These are phyloP conservation scores for Antennarius striatus DNA, from an alignment of 2,113 vertebrate genomes.

Conservation along the genomic window DNA sequence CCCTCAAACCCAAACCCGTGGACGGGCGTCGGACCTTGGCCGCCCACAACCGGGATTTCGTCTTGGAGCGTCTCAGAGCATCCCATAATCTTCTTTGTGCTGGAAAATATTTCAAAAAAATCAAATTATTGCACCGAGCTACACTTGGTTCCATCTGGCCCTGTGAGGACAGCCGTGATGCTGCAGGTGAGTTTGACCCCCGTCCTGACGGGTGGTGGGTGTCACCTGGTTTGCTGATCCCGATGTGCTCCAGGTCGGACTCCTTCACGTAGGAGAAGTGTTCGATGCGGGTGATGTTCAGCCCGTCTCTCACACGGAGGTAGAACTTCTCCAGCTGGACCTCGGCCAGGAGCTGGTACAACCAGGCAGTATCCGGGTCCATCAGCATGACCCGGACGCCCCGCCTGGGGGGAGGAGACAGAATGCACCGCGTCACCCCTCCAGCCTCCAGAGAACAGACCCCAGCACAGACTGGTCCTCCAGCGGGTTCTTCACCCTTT, in stretches of 20 bases:
- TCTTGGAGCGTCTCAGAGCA: conserved; percentile 80
- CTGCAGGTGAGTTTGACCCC: no score
- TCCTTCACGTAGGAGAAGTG: conserved; percentile 89
- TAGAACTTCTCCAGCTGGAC: conserved; percentile 89
- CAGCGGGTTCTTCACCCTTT: no score
- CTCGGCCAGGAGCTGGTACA: conserved; percentile 82
- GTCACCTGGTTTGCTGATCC: conserved; percentile 89
- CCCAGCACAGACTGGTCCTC: not conserved
- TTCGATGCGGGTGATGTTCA: conserved; percentile 86
- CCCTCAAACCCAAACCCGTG: not conserved
- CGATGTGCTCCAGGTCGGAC: conserved; percentile 84
- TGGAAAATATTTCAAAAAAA: no score
- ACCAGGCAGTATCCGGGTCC: conserved; percentile 84
- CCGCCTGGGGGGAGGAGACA: conserved; percentile 10
- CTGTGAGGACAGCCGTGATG: no score
- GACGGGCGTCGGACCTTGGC: conserved; percentile 67
- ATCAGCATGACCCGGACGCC: conserved; percentile 76
- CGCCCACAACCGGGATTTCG: conserved; percentile 63
- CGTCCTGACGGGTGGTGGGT: not conserved
- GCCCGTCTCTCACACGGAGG: conserved; percentile 81
- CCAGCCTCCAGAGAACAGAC: not conserved
- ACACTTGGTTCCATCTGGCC: no score
- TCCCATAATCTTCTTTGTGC: conserved; percentile 87
- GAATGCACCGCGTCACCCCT: not conserved
- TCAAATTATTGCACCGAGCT: no score